These are phyloP conservation scores for Pheosia tremula DNA, from an alignment of 2,888 invertebrate species.

Conservation along the genomic window DNA sequence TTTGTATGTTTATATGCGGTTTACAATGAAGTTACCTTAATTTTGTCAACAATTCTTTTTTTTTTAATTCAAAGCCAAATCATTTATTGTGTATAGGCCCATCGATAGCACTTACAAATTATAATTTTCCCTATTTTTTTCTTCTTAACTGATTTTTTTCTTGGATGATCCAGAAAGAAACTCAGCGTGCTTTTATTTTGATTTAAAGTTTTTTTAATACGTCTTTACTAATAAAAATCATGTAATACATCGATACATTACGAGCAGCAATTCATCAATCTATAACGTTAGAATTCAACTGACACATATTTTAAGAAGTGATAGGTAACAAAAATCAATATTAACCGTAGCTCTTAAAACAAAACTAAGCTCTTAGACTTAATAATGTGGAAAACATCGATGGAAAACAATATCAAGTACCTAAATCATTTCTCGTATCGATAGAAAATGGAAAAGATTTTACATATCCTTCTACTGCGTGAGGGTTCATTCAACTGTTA, in stretches of 20 bases:
- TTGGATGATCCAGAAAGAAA: too few relatives aligned
- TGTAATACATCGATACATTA: too few relatives aligned
- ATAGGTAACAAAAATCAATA: neutral
- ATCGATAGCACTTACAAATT: too few relatives aligned
- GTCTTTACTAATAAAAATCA: too few relatives aligned
- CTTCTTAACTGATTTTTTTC: too few relatives aligned
- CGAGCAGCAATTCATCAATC: too few relatives aligned
- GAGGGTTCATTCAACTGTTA: slow-evolving; percentile 67
- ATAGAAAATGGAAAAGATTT: slow-evolving; percentile 43
- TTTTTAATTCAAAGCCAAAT: too few relatives aligned
- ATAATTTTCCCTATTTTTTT: too few relatives aligned
- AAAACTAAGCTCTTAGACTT: slow-evolving; percentile 33
- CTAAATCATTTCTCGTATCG: slow-evolving; percentile 36
- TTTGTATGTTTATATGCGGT: slow-evolving; percentile 11
- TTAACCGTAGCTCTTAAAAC: slow-evolving; percentile 13
- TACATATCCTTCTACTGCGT: slow-evolving; percentile 61
- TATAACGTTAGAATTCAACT: too few relatives aligned
- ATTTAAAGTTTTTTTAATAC: too few relatives aligned
- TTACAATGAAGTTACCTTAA: slow-evolving; percentile 1
- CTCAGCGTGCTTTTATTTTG: too few relatives aligned
- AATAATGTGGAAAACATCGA: slow-evolving; percentile 51
- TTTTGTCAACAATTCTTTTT: slow-evolving; percentile 1
- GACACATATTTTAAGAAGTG: neutral
- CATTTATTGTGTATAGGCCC: too few relatives aligned
- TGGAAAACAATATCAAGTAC: slow-evolving; percentile 47